A percentile compares a stretch with the other conserved stretches of the same genome.
phyloP scores from a whole-genome alignment of 1,140 invertebrate genomes.

The Agrypnia vestita region DNA sequence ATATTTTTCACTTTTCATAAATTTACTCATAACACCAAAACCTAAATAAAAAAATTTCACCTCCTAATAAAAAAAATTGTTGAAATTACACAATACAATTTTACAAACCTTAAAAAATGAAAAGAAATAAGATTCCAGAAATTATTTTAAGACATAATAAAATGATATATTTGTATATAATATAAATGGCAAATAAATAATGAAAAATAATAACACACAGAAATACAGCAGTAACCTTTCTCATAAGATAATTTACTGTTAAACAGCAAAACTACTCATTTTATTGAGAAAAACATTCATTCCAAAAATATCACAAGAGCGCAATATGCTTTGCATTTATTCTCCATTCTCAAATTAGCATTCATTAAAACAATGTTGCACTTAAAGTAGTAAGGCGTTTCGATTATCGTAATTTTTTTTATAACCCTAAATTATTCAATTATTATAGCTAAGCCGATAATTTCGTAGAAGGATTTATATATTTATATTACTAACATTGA shows the following conservation, averaged over 20 bases:
- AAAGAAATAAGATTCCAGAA: too few species aligned
- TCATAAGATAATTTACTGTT: constrained; percentile 1
- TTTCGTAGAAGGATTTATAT: constrained; percentile 11
- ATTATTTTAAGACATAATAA: too few species aligned
- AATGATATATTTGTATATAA: too few species aligned
- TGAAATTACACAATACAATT: too few species aligned
- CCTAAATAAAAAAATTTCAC: too few species aligned
- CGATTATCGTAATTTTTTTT: constrained; percentile 5
- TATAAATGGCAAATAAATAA: neutral
- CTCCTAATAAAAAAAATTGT: too few species aligned
- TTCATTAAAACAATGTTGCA: constrained; percentile 8
- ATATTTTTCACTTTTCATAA: too few species aligned
- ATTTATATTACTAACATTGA: too few species aligned
- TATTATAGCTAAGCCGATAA: constrained; percentile 13
- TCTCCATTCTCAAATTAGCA: constrained; percentile 7
- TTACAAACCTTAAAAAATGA: too few species aligned
- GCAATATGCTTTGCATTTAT: constrained; percentile 40
- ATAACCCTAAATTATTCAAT: neutral
- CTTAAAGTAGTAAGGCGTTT: constrained; percentile 44
- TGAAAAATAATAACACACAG: neutral
- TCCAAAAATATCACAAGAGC: constrained; percentile 40
- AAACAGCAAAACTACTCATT: constrained; percentile 23
- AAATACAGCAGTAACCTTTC: constrained; percentile 1
- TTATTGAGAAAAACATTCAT: constrained; percentile 11
- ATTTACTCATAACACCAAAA: too few species aligned